These are phyloP conservation scores for Lithosia quadra DNA, from an alignment of 2,888 invertebrate genomes.

Conservation along the genomic window DNA sequence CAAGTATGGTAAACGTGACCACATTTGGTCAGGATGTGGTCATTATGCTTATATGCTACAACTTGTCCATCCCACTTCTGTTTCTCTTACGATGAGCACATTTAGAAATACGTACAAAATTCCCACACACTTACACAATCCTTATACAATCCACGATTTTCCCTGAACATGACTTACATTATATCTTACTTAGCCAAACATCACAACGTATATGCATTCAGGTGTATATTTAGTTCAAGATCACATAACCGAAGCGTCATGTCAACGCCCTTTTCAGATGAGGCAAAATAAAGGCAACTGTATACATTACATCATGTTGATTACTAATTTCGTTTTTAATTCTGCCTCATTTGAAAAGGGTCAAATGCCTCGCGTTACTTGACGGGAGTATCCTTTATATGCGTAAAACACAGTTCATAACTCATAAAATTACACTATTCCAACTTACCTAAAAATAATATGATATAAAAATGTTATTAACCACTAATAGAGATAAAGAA, in stretches of 20 bases:
- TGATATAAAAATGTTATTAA: conserved; percentile 80
- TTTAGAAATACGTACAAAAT: conserved; percentile 66
- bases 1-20: not conserved
- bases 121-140: conserved; percentile 49
- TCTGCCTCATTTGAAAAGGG: conserved; percentile 5
- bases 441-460: conserved; percentile 73
- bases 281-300: not conserved
- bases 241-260: conserved; percentile 33
- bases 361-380: conserved; percentile 20
- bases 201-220: conserved; percentile 72
- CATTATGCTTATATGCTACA: not conserved
- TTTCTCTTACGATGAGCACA: conserved; percentile 43
- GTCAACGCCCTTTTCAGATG: conserved; percentile 3
- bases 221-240: conserved; percentile 56
- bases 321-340: not conserved
- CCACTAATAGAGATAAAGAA: conserved; percentile 77
- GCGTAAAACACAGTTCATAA: conserved; percentile 54
- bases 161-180: conserved; percentile 78
- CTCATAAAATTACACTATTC: conserved; percentile 65
- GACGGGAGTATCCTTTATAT: conserved; percentile 41
- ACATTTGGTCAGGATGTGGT: not conserved
- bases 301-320: not conserved
- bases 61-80: conserved; percentile 31
- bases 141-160: conserved; percentile 58
- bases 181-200: conserved; percentile 81